Base-by-base conservation (phyloP, 2,113 vertebrate genomes). In the Lagopus leucura region DNA sequence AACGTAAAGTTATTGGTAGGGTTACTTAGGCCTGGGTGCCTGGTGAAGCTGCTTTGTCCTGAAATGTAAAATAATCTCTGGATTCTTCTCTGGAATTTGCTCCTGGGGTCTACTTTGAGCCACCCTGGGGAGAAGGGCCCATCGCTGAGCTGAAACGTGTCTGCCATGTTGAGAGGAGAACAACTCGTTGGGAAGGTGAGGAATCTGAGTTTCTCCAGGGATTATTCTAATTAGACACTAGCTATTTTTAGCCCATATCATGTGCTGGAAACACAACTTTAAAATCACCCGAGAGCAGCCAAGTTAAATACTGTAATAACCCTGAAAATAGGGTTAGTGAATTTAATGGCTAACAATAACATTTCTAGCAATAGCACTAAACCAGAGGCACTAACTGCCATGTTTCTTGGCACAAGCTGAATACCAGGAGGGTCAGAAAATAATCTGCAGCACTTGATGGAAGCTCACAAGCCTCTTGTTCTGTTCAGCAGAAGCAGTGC, bases 231-330 rank as follows among this genome's bases (percentile, higher is more conserved):
- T 92, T 86, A 86, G 66, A 65, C 57, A 69, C 42, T 87, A 67
- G n/a, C 69, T 96, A 90, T 91, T 94, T 96, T 96, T 94, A 91
- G 43, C 70, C 75, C n/a, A 12, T 83, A 88, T 90, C 57, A 2
- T 86, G 81, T 86, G 69, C 57, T 94, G 65, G 60, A 93, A 95
- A 80, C 64, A 88, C 14, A 90, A 40, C 65, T 94, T 92, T 81
- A 64, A 78, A 90, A 72, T 24, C 58, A 88, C 43, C 12, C 54
- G 28, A 48, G 65, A 91, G 70, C 40, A 86, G 94, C 93, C 95
- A 94, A 95, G 88, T 88, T 83, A 95, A 97, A 95, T 83, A 90
- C 60, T 67, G 48, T 81, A 94, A 92, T 82, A 89, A 91, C 73
- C 64, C 52, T 81, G 57, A 96, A 97, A 97, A 92, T 72, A 88